A percentile compares a stretch with the other conserved stretches of the same genome.
Conservation (phyloP, 2,797 vertebrate genomes). For the Uromys caudimaculatus region DNA sequence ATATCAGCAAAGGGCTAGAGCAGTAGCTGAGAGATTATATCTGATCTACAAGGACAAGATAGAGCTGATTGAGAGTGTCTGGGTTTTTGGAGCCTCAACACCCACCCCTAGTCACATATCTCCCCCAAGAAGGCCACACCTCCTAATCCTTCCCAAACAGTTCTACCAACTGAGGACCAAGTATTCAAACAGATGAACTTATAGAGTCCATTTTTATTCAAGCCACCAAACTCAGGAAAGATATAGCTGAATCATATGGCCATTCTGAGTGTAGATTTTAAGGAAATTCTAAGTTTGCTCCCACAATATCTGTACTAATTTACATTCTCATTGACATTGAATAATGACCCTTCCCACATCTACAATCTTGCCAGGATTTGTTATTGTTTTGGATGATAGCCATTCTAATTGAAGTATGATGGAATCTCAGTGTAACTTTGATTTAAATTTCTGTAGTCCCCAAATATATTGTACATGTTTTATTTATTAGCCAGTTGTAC, state of each 20-base stretch:
- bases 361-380: neutral
- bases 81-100: neutral
- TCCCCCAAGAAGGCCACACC: neutral
- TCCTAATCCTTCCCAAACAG: neutral
- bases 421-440: neutral
- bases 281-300: neutral
- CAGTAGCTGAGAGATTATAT: neutral
- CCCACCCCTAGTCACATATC: neutral
- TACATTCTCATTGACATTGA: neutral
- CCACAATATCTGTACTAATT: neutral
- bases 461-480: neutral
- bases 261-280: neutral
- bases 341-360: neutral
- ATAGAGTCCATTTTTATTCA: neutral
- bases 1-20: neutral
- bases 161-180: neutral
- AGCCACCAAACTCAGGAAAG: neutral
- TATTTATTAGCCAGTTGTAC: neutral
- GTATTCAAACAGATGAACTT: neutral
- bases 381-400: neutral
- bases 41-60: neutral
- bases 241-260: neutral
- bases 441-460: neutral
- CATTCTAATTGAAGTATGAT: neutral
- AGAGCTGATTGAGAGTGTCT: neutral